Conservation (phyloP, 2,113 vertebrate genomes). For the Phaetusa simplex region DNA sequence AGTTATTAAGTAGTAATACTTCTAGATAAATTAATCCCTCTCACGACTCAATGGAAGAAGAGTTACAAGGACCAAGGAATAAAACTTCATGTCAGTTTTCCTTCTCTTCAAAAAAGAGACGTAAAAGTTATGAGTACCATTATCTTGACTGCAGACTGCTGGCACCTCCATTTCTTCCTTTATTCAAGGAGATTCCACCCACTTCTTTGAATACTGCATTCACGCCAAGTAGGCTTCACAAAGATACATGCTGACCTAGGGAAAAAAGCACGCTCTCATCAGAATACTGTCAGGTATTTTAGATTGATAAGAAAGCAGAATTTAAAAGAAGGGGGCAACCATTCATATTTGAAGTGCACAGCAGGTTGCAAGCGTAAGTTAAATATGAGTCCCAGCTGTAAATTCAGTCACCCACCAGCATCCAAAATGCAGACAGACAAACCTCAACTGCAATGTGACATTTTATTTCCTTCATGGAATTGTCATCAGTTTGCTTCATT, state of each 20-base stretch:
- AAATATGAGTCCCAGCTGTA: background rate
- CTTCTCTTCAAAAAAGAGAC: background rate
- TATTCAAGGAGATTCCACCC: slow-evolving; percentile 17
- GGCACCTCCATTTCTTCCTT: slow-evolving; percentile 57
- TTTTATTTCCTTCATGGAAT: background rate
- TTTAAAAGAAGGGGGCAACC: background rate
- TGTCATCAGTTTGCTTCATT: background rate
- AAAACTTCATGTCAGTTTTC: background rate
- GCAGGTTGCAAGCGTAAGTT: background rate
- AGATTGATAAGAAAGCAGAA: background rate
- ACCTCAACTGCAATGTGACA: background rate
- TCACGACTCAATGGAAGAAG: background rate
- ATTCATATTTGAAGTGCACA: background rate
- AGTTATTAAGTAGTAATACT: background rate
- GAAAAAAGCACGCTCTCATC: background rate
- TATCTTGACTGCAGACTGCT: slow-evolving; percentile 45
- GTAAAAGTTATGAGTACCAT: slow-evolving; percentile 50
- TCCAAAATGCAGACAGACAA: background rate
- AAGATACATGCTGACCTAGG: background rate
- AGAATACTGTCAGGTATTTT: background rate
- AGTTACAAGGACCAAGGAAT: background rate
- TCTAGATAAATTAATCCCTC: background rate
- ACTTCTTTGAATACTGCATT: slow-evolving; percentile 58
- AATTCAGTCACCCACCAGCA: background rate
- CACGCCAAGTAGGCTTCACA: background rate